phyloP scores from a whole-genome alignment of 2,113 vertebrate genomes.

The Phyllostomus discolor region DNA sequence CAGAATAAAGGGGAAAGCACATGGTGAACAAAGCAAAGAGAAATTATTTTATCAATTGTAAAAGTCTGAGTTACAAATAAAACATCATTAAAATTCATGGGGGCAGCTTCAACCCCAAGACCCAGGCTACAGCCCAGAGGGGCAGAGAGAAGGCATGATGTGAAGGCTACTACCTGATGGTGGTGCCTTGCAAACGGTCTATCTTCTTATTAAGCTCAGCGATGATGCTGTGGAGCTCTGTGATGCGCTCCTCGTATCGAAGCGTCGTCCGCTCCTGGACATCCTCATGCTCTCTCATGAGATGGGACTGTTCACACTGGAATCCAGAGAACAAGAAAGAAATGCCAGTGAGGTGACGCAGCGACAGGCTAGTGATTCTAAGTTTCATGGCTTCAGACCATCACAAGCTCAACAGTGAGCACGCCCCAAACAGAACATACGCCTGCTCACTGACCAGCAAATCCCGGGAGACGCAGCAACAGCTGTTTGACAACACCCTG shows the following conservation, averaged over 20 bases:
- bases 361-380: neutral
- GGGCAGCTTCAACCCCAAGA: neutral
- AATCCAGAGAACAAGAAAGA: constrained; percentile 1
- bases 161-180: constrained; percentile 82
- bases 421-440: neutral
- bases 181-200: constrained; percentile 84
- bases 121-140: neutral
- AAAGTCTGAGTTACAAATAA: neutral
- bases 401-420: neutral
- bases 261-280: constrained; percentile 86
- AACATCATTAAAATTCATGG: neutral
- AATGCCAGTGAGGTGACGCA: neutral
- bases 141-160: accelerated
- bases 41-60: neutral
- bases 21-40: neutral
- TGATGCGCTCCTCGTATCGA: constrained; percentile 90
- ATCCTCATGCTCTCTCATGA: constrained; percentile 89
- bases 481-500: neutral
- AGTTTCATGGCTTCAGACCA: neutral
- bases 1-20: neutral
- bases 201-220: constrained; percentile 92
- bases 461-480: neutral
- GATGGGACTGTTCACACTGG: constrained; percentile 89
- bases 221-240: constrained; percentile 90
- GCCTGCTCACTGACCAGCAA: too few relatives aligned